These are phyloP conservation scores for Neoaliturus tenellus DNA, from an alignment of 2,888 invertebrate species.

Conservation along the genomic window DNA sequence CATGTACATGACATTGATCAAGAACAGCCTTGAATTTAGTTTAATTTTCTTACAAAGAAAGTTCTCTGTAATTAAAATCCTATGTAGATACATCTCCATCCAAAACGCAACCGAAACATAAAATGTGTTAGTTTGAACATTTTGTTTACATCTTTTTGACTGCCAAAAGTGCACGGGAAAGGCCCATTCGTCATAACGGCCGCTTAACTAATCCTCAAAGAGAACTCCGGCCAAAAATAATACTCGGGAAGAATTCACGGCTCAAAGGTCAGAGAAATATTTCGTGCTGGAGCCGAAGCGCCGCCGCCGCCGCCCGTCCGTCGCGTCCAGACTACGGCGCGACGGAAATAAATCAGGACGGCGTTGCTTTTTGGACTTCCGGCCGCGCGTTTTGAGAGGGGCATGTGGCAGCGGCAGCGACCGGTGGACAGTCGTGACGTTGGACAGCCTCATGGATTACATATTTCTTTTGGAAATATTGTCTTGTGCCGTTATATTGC, in stretches of 20 bases:
- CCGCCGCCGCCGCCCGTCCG: conserved; percentile 32
- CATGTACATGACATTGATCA: no score
- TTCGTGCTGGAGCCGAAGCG: conserved; percentile 45
- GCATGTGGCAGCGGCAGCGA: background rate
- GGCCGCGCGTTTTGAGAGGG: conserved; percentile 36
- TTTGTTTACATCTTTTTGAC: background rate
- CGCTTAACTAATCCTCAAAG: conserved; percentile 22
- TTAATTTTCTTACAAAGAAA: no score
- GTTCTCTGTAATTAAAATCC: no score
- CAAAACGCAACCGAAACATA: background rate
- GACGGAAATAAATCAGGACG: conserved; percentile 45
- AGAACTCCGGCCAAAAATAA: conserved; percentile 38
- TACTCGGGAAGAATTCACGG: conserved; percentile 16
- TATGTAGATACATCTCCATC: background rate
- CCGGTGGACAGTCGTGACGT: background rate
- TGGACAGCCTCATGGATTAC: no score
- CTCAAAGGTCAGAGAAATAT: conserved; percentile 50
- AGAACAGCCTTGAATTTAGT: no score
- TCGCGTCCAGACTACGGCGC: conserved; percentile 45
- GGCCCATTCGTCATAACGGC: conserved; percentile 10
- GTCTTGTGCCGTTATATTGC: no score
- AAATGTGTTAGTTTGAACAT: background rate
- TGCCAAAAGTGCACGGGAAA: background rate
- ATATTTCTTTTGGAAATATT: no score
- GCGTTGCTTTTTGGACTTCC: conserved; percentile 30